Conservation (phyloP, 2,888 invertebrate genomes). For the Melanargia galathea region DNA sequence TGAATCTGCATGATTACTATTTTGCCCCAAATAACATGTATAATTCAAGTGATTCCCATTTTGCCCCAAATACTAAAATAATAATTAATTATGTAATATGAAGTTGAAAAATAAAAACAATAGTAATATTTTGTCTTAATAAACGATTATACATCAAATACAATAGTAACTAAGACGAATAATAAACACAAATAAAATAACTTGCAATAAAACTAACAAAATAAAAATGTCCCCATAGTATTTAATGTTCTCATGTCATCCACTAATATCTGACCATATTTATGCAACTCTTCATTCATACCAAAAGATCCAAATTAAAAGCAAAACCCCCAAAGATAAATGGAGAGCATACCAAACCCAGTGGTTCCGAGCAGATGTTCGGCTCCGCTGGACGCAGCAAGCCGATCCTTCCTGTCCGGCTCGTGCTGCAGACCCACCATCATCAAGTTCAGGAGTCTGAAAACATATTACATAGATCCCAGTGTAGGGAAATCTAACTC, state of each 20-base stretch:
- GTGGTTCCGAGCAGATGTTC: slow-evolving; percentile 83
- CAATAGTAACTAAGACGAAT: too few relatives aligned
- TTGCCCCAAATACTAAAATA: neutral
- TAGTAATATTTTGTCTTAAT: too few relatives aligned
- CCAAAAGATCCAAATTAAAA: too few relatives aligned
- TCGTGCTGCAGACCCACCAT: slow-evolving; percentile 93
- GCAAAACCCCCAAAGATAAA: neutral
- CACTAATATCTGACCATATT: too few relatives aligned
- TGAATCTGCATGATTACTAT: neutral
- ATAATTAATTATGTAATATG: too few relatives aligned
- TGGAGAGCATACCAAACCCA: slow-evolving; percentile 83
- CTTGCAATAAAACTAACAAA: too few relatives aligned
- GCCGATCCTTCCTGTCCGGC: slow-evolving; percentile 86
- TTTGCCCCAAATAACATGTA: neutral
- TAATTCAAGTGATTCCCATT: neutral
- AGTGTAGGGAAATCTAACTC: neutral
- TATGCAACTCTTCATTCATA: neutral
- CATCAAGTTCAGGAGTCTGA: slow-evolving; percentile 90
- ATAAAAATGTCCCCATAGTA: too few relatives aligned
- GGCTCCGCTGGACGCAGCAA: slow-evolving; percentile 76
- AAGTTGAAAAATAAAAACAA: too few relatives aligned
- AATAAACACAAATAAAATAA: too few relatives aligned
- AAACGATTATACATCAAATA: too few relatives aligned
- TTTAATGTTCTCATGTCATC: too few relatives aligned
- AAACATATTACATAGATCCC: neutral